A percentile compares a stretch with the other conserved stretches of the same genome.
These are phyloP conservation scores for Ophiodon elongatus DNA, from an alignment of 2,113 vertebrate species.

Conservation along the genomic window DNA sequence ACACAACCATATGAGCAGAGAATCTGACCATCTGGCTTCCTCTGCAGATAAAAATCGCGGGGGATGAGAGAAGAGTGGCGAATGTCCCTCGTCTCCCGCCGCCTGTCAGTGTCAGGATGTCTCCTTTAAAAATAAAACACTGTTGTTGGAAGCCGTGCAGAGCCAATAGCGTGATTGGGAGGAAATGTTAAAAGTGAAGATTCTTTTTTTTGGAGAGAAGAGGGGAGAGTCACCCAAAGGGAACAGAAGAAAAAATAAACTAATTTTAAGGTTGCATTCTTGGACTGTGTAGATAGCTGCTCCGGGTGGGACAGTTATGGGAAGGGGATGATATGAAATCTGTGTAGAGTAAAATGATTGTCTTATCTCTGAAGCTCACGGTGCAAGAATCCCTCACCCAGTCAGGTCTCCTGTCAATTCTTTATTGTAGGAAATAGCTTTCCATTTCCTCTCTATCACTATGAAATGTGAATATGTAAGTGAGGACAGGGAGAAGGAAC, in stretches of 20 bases:
- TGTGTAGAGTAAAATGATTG: constrained; percentile 48
- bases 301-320: constrained; percentile 34
- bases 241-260: constrained; percentile 1
- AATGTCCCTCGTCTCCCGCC: constrained; percentile 63
- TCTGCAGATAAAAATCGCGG: constrained; percentile 48
- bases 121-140: constrained; percentile 75
- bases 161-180: constrained; percentile 6
- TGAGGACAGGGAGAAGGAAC: constrained; percentile 5
- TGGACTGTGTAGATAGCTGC: constrained; percentile 39
- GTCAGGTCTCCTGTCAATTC: constrained; percentile 44
- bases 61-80: constrained; percentile 62
- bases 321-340: constrained; percentile 40
- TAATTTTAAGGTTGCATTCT: constrained; percentile 23
- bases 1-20: constrained; percentile 70
- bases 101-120: constrained; percentile 71
- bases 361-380: constrained; percentile 46
- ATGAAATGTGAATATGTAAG: constrained; percentile 48
- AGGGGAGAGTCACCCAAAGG: constrained; percentile 10
- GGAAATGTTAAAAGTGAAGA: constrained; percentile 12
- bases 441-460: constrained; percentile 37
- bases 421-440: constrained; percentile 37
- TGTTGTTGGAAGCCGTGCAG: constrained; percentile 42
- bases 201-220: neutral
- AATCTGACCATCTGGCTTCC: constrained; percentile 78
- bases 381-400: constrained; percentile 20